phyloP scores from a whole-genome alignment of 2,797 vertebrate species.

The Sebastes glaucus region DNA sequence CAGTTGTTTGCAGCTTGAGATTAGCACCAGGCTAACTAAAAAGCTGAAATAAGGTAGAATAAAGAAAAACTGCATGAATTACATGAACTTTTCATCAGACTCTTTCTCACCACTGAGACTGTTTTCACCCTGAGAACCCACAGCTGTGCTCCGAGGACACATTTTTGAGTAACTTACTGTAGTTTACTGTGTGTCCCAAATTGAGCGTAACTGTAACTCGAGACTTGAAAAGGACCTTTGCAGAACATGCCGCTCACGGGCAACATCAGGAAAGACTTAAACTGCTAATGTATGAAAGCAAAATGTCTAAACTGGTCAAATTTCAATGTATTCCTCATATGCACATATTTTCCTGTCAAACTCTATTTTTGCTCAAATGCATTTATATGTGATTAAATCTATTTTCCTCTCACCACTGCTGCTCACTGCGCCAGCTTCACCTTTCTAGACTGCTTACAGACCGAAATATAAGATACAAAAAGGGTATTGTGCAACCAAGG shows the following conservation, averaged over 20 bases:
- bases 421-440: not conserved
- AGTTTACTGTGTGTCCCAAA: slow-evolving; percentile 45
- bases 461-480: not conserved
- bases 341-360: slow-evolving; percentile 18
- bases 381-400: slow-evolving; percentile 3
- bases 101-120: not conserved
- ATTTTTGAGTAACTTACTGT: slow-evolving; percentile 27
- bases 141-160: slow-evolving; percentile 16
- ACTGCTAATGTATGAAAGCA: slow-evolving; percentile 25
- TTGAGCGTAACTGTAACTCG: slow-evolving; percentile 50
- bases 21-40: not conserved
- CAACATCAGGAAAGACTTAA: slow-evolving; percentile 58
- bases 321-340: not conserved
- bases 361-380: not conserved
- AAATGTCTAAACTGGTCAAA: slow-evolving; percentile 31
- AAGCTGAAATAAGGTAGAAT: not conserved
- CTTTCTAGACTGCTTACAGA: not conserved
- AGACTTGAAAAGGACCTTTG: slow-evolving; percentile 39
- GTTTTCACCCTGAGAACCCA: not conserved
- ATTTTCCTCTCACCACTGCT: slow-evolving; percentile 6
- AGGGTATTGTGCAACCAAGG: not conserved
- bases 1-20: not conserved
- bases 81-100: not conserved
- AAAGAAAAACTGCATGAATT: not conserved
- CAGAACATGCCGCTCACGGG: slow-evolving; percentile 15